Base-by-base conservation (phyloP, 2,113 vertebrate species). In the Paraplagusia blochii region DNA sequence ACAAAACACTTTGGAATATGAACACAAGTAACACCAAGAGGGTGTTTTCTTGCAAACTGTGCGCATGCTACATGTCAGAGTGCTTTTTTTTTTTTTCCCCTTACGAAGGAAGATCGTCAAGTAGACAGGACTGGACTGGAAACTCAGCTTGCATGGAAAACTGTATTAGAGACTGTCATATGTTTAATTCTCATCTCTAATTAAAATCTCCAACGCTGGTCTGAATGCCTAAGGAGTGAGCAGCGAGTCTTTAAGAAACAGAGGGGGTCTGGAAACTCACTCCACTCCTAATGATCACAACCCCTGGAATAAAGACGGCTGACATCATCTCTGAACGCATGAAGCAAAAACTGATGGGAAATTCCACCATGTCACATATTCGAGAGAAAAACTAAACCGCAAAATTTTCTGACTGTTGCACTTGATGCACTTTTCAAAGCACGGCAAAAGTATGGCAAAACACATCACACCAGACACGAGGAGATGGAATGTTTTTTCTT, bases 221-320 rank as follows among this genome's bases (percentile, higher is more conserved):
- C 19, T 50, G 39, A 63, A 76, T 76, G 74, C 76, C 75, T 80
- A 65, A 74, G 53, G 42, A 69, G 63, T 59, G 66, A 80, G 68
- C 39, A 49, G 63, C 44, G 33, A 71, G 59, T 76, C 33, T 58
- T 3, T 48, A 39, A 51, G 7, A 58, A 61, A 58, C 58, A 53
- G 63, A 63, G 75, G 74, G 68, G 49, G 68, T 69, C 63, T 86
- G 84, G 82, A 87, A 86, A 87, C 61, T 72, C 58, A 72, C 79
- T 82, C 80, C 75, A 38, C n/a, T 52, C 64, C 66, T 78, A 84
- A 88, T 62, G 74, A 83, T 79, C 84, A 81, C 84, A 88, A 82
- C 85, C 80, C 69, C 71, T 88, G 88, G 68, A 89, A 80, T 64
- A 75, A 52, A 82, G 65, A 73, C 75, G 65, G 75, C 78, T 88